phyloP scores from a whole-genome alignment of 2,797 vertebrate species.

The Micromesistius poutassou region DNA sequence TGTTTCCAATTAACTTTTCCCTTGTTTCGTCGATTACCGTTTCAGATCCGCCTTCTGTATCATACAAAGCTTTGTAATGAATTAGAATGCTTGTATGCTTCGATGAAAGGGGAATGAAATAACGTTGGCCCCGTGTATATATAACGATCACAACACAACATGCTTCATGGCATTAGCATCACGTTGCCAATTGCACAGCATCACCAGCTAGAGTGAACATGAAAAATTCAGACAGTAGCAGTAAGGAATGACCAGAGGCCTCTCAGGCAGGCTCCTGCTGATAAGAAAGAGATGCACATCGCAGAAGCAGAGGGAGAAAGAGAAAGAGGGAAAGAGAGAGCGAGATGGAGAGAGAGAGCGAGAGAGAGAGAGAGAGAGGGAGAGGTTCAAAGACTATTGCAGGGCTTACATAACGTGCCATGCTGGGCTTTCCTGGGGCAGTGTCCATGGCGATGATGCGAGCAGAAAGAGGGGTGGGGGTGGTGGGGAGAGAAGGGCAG shows the following conservation, averaged over 20 bases:
- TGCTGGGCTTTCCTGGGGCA: conserved; percentile 50
- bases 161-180: not conserved
- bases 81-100: not conserved
- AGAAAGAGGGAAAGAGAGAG: not conserved
- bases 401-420: conserved; percentile 66
- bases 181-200: not conserved
- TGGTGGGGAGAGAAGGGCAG: conserved; percentile 36
- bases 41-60: not conserved
- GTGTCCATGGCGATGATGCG: not conserved
- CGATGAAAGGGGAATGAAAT: not conserved
- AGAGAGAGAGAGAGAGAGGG: conserved; percentile 22
- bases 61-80: not conserved
- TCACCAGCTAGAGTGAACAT: conserved; percentile 1
- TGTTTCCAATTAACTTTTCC: not conserved
- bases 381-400: conserved; percentile 32
- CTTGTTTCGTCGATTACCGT: not conserved
- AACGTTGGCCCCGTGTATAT: not conserved
- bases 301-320: not conserved
- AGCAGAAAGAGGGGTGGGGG: conserved; percentile 27
- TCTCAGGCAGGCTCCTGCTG: not conserved
- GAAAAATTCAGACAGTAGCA: not conserved
- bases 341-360: not conserved
- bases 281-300: conserved; percentile 7
- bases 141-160: not conserved
- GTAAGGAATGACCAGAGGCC: conserved; percentile 4